phyloP scores from a whole-genome alignment of 2,888 invertebrate genomes.

The Stenotaenia linearis region DNA sequence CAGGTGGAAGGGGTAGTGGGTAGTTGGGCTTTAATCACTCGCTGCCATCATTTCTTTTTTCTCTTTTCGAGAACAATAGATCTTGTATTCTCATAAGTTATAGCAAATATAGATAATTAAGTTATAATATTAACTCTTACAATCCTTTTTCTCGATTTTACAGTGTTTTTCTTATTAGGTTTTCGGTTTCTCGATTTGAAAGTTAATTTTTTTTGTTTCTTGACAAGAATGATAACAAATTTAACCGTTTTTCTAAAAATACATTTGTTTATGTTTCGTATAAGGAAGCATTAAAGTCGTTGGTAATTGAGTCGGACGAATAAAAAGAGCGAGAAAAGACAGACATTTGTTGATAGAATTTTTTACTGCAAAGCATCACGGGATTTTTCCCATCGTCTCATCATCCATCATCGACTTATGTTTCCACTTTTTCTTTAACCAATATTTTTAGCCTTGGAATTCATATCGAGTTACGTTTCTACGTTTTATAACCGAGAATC shows the following conservation, averaged over 20 bases:
- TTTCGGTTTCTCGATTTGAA: not conserved
- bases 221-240: not conserved
- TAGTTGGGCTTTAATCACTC: not conserved
- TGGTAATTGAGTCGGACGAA: not conserved
- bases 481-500: too few species aligned
- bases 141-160: not conserved
- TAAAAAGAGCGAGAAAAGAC: not conserved
- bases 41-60: not conserved
- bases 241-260: not conserved
- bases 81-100: too few species aligned
- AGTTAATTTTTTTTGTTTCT: not conserved
- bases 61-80: not conserved
- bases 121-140: too few species aligned
- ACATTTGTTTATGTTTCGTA: not conserved
- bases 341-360: constrained; percentile 21
- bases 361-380: not conserved
- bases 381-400: not conserved
- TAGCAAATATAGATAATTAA: too few species aligned
- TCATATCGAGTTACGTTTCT: not conserved
- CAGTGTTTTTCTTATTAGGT: not conserved
- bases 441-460: not conserved
- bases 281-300: not conserved
- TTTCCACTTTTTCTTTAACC: not conserved
- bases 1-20: not conserved
- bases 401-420: not conserved